These are phyloP conservation scores for Drosophila pectinifera DNA, from an alignment of 1,140 invertebrate species.

Conservation along the genomic window DNA sequence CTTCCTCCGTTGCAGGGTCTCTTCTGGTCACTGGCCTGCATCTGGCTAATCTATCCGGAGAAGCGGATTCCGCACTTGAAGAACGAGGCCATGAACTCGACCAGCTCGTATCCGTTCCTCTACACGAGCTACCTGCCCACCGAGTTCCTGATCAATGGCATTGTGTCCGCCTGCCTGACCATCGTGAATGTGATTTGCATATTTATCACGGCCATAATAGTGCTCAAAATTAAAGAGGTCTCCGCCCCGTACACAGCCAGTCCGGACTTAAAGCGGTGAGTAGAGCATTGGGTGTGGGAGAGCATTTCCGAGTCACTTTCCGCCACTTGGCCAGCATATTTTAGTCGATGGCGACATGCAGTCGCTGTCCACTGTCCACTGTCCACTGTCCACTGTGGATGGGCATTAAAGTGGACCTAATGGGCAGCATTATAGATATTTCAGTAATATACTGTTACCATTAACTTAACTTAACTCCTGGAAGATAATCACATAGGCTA, in stretches of 20 bases:
- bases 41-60: slow-evolving; percentile 89
- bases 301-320: slow-evolving; percentile 5
- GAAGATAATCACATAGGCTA: not conserved
- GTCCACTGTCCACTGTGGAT: not conserved
- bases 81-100: slow-evolving; percentile 88
- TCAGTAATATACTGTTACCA: not conserved
- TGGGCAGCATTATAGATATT: not conserved
- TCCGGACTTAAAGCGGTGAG: slow-evolving; percentile 89
- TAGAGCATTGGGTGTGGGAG: slow-evolving; percentile 26
- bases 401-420: slow-evolving; percentile 13
- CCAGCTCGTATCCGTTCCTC: slow-evolving; percentile 87
- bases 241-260: slow-evolving; percentile 92
- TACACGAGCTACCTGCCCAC: slow-evolving; percentile 90
- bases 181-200: slow-evolving; percentile 94
- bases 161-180: slow-evolving; percentile 92
- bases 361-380: not conserved
- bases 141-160: slow-evolving; percentile 92
- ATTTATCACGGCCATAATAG: slow-evolving; percentile 92
- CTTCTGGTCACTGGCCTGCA: slow-evolving; percentile 90
- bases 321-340: slow-evolving; percentile 15
- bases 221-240: slow-evolving; percentile 95
- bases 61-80: slow-evolving; percentile 89
- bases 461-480: too few species aligned
- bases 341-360: slow-evolving; percentile 38
- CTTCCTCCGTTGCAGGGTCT: slow-evolving; percentile 87